phyloP scores from a whole-genome alignment of 2,113 vertebrate species.

The Micronycteris hirsuta region DNA sequence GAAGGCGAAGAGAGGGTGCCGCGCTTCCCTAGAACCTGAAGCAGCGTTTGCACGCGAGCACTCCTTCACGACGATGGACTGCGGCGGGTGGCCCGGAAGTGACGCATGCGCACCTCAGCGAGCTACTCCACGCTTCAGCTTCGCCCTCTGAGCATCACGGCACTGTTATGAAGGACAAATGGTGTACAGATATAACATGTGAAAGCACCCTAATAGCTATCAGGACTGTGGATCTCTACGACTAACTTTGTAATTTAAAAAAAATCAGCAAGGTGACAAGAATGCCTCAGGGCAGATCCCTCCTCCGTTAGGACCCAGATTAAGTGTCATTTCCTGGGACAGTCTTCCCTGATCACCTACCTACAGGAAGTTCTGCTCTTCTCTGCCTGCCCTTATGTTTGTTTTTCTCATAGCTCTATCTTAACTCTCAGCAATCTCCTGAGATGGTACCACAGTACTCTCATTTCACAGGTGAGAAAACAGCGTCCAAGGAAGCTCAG shows the following conservation, averaged over 20 bases:
- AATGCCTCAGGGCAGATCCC: background rate
- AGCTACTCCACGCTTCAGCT: background rate
- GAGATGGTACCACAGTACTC: background rate
- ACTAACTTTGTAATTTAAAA: background rate
- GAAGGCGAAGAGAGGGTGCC: background rate
- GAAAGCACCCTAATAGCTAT: background rate
- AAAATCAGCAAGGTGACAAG: background rate
- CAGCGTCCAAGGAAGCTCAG: background rate
- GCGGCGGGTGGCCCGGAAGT: too few relatives aligned
- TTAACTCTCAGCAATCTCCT: background rate
- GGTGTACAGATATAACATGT: background rate
- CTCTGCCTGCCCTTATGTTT: background rate
- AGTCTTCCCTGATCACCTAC: background rate
- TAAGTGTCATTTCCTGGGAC: background rate
- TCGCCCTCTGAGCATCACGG: background rate
- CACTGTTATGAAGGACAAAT: background rate
- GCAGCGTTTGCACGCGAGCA: background rate
- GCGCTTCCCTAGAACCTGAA: background rate
- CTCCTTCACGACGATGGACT: rapidly evolving
- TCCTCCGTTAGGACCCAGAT: background rate
- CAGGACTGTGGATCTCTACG: background rate
- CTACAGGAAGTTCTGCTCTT: background rate
- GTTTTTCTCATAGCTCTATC: background rate
- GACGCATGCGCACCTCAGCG: background rate
- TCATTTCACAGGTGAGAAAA: background rate